phyloP scores from a whole-genome alignment of 2,113 vertebrate species.

The Pogonocichla stellata region DNA sequence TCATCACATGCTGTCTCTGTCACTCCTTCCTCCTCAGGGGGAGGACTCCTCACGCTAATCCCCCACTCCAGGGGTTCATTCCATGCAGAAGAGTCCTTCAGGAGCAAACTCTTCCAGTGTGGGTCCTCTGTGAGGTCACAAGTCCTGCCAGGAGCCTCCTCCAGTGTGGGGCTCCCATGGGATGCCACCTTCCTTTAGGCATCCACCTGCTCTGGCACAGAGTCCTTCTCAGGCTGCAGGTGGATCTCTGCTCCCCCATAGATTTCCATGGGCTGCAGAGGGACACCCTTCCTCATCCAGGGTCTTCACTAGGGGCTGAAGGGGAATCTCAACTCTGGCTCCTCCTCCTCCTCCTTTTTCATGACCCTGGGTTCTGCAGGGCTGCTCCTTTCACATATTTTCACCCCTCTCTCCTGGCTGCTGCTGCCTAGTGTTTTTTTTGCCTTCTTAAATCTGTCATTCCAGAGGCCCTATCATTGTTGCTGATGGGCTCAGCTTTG shows the following conservation, averaged over 20 bases:
- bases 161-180: fast-evolving
- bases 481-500: neutral
- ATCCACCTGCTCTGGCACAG: neutral
- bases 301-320: neutral
- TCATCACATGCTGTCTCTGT: neutral
- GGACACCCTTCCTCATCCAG: neutral
- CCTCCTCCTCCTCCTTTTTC: neutral
- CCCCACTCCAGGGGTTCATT: neutral
- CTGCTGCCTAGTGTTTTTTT: neutral
- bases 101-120: neutral
- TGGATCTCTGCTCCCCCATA: neutral
- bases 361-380: neutral
- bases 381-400: fast-evolving
- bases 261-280: neutral
- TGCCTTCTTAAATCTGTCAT: too few species aligned
- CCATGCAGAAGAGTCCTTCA: neutral
- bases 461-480: neutral
- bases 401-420: neutral
- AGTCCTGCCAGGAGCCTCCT: neutral
- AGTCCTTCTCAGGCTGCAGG: neutral
- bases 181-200: neutral
- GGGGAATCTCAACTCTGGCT: neutral
- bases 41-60: neutral
- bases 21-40: neutral
- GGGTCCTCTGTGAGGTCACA: neutral